A percentile compares a stretch with the other conserved stretches of the same genome.
These are phyloP conservation scores for Anhinga anhinga DNA, from an alignment of 2,113 vertebrate genomes.

Conservation along the genomic window DNA sequence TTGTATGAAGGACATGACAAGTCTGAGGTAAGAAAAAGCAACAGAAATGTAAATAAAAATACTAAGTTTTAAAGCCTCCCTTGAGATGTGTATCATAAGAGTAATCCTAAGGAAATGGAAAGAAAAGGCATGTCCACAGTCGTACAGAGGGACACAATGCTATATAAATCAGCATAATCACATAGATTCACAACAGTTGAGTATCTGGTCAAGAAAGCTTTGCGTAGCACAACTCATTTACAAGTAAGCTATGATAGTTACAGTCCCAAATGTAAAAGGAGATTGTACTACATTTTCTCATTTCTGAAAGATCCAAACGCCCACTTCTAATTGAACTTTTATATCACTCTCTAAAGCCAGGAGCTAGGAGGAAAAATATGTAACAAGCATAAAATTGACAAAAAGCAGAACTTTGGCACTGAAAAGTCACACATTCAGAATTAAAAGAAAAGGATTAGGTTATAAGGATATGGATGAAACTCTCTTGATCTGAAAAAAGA, in stretches of 20 bases:
- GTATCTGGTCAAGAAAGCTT: background rate
- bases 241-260: background rate
- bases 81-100: background rate
- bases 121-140: background rate
- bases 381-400: background rate
- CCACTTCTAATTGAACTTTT: background rate
- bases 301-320: background rate
- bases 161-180: background rate
- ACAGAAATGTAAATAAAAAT: background rate
- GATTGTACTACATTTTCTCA: background rate
- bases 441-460: background rate
- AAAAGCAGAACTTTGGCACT: background rate
- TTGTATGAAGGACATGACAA: conserved; percentile 87
- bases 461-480: background rate
- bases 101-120: too few species aligned
- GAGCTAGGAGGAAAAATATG: background rate
- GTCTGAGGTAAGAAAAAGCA: conserved; percentile 78
- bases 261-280: background rate
- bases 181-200: background rate
- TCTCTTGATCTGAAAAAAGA: background rate
- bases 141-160: background rate
- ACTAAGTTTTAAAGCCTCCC: background rate
- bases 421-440: background rate
- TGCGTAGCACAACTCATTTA: background rate
- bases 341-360: background rate